These are phyloP conservation scores for Macaria notata DNA, from an alignment of 2,888 invertebrate species.

Conservation along the genomic window DNA sequence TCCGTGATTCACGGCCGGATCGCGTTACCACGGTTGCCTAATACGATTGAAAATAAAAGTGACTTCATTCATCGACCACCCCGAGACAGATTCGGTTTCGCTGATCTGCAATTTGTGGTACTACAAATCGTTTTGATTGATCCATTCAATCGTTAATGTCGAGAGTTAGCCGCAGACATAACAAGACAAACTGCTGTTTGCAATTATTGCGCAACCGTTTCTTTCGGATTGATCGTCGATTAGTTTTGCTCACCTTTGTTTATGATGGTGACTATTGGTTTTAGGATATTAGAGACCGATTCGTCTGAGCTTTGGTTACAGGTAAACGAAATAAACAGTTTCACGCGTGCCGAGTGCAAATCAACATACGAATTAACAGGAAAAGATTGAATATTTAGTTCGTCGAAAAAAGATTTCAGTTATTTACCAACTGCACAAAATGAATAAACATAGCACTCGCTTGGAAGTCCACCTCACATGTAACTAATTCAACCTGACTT, in stretches of 20 bases:
- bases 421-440: slow-evolving; percentile 21
- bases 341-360: slow-evolving; percentile 30
- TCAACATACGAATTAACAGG: slow-evolving; percentile 24
- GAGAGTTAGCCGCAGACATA: slow-evolving; percentile 17
- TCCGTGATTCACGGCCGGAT: slow-evolving; percentile 46
- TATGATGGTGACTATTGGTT: slow-evolving; percentile 2
- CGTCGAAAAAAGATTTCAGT: slow-evolving; percentile 23
- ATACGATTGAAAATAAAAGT: slow-evolving; percentile 29
- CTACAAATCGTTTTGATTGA: slow-evolving; percentile 16
- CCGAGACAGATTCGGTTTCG: slow-evolving; percentile 18
- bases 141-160: slow-evolving; percentile 7
- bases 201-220: slow-evolving; percentile 21
- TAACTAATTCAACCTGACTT: background rate
- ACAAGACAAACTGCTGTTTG: slow-evolving; percentile 17
- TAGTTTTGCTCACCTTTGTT: slow-evolving; percentile 21
- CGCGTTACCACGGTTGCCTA: slow-evolving; percentile 28
- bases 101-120: slow-evolving; percentile 17
- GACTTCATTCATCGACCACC: slow-evolving; percentile 26
- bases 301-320: slow-evolving; percentile 6
- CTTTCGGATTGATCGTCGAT: slow-evolving; percentile 14
- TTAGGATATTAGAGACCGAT: slow-evolving; percentile 4
- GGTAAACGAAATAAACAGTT: slow-evolving; percentile 23
- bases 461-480: slow-evolving; percentile 17
- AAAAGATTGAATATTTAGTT: slow-evolving; percentile 27
- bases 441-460: slow-evolving; percentile 19